phyloP scores from a whole-genome alignment of 2,797 vertebrate genomes.

The Dryobates pubescens region DNA sequence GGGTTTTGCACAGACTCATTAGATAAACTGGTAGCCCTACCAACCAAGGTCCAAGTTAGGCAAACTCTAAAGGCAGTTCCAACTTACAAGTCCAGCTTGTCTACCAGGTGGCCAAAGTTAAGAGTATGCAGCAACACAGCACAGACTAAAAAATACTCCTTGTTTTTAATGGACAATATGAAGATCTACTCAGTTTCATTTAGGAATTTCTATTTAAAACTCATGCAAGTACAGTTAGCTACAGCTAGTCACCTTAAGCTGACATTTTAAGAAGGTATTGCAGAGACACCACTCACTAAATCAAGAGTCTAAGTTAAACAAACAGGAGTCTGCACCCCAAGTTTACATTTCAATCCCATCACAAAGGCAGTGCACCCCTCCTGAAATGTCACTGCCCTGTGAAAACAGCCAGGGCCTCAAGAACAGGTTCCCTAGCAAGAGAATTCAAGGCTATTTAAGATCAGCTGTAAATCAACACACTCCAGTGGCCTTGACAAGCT shows the following conservation, averaged over 20 bases:
- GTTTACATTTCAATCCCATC: neutral
- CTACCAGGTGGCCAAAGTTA: neutral
- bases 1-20: neutral
- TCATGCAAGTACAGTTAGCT: neutral
- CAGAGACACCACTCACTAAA: neutral
- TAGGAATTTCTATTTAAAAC: neutral
- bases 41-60: neutral
- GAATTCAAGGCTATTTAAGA: neutral
- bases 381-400: neutral
- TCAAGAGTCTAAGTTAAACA: neutral
- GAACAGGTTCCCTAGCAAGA: neutral
- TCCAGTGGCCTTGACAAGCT: neutral
- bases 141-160: neutral
- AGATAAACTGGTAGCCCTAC: neutral
- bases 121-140: neutral
- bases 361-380: neutral
- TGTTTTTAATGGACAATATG: neutral
- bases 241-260: neutral
- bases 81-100: neutral
- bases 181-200: neutral
- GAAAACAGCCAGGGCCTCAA: neutral
- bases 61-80: neutral
- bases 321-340: neutral
- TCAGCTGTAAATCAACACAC: neutral
- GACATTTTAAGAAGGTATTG: neutral